Percentiles rank a stretch among this genome's conserved stretches.
Evolutionary conservation across 2,797 vertebrate species (phyloP).

Genomic region (Microctenopoma stevenorrisi): DNA sequence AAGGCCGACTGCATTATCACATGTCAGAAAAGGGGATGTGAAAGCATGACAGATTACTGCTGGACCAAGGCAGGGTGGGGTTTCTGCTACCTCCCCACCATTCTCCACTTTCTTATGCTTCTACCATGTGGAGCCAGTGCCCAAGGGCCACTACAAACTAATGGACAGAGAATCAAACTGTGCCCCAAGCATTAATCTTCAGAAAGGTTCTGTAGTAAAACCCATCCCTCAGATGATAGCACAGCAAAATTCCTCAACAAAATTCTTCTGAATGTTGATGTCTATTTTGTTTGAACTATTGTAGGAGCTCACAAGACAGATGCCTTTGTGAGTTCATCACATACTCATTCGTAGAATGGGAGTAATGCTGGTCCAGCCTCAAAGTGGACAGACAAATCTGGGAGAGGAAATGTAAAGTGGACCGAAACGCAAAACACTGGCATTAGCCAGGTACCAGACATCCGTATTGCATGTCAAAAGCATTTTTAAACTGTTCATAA

Average conservation of each 20-base stretch:
- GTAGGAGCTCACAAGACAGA: not conserved
- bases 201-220: not conserved
- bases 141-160: not conserved
- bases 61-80: conserved; percentile 21
- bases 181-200: not conserved
- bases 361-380: not conserved
- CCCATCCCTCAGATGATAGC: not conserved
- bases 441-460: not conserved
- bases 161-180: conserved; percentile 7
- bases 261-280: not conserved
- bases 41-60: conserved; percentile 27
- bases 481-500: not conserved
- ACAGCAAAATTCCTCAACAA: not conserved
- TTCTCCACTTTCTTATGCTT: conserved; percentile 10
- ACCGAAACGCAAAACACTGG: not conserved
- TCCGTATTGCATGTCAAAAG: not conserved
- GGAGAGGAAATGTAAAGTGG: not conserved
- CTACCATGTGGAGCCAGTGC: not conserved
- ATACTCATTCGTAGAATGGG: conserved; percentile 15
- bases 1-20: conserved; percentile 38
- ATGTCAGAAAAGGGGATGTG: conserved; percentile 25
- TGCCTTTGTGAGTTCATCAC: conserved; percentile 21
- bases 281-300: not conserved
- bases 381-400: conserved; percentile 7
- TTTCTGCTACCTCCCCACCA: not conserved